Evolutionary conservation across 2,797 vertebrate species (phyloP).

Genomic region (Gymnopithys bicolor): DNA sequence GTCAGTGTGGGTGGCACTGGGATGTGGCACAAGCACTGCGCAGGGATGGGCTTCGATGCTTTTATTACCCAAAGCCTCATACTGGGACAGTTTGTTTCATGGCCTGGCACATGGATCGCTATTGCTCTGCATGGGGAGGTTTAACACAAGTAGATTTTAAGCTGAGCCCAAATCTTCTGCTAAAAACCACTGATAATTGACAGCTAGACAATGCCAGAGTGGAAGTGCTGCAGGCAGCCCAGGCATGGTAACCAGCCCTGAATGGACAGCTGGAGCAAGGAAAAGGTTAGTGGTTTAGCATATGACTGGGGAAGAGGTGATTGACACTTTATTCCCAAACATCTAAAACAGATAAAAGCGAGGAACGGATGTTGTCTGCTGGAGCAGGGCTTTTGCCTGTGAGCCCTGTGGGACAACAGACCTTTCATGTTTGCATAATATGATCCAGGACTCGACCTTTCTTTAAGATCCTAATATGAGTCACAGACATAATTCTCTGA

Average conservation of each 20-base stretch:
- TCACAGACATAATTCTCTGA: not conserved
- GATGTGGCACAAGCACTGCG: not conserved
- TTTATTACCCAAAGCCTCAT: not conserved
- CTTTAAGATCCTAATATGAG: not conserved
- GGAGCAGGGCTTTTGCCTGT: not conserved
- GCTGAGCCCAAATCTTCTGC: not conserved
- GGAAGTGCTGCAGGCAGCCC: not conserved
- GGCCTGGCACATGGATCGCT: rapidly evolving
- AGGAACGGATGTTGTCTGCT: not conserved
- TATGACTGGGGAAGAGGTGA: not conserved
- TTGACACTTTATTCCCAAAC: not conserved
- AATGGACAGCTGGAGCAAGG: not conserved
- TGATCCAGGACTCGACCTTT: not conserved
- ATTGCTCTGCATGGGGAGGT: not conserved
- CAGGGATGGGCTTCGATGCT: rapidly evolving
- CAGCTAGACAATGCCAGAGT: not conserved
- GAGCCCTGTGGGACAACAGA: not conserved
- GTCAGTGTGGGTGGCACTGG: rapidly evolving
- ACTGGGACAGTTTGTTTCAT: rapidly evolving
- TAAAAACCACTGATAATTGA: not conserved
- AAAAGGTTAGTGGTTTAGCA: not conserved
- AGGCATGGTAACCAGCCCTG: not conserved
- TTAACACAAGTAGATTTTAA: not conserved
- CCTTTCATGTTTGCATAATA: not conserved
- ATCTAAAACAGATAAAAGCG: not conserved